phyloP scores from a whole-genome alignment of 1,140 invertebrate species.

The Arctopsyche grandis region DNA sequence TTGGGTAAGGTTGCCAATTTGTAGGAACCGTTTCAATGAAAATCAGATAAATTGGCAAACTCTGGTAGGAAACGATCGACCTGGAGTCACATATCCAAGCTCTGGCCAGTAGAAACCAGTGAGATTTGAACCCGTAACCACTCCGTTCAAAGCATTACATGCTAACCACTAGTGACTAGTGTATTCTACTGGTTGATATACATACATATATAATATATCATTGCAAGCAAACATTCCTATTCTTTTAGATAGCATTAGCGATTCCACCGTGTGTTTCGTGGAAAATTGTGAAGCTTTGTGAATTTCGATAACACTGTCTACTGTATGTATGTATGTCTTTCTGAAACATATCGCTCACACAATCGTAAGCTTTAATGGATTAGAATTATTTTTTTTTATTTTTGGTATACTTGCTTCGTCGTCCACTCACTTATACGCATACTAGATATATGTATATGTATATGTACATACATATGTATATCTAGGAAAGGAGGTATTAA shows the following conservation, averaged over 20 bases:
- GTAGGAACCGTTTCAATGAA: no score
- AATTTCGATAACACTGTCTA: not conserved
- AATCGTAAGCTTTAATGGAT: not conserved
- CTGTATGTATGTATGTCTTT: not conserved
- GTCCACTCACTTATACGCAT: not conserved
- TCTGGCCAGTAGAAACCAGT: no score
- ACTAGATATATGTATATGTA: not conserved
- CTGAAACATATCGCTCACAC: not conserved
- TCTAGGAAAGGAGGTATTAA: not conserved
- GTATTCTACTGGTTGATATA: no score
- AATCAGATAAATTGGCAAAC: no score
- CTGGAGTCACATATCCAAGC: no score
- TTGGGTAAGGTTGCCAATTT: no score
- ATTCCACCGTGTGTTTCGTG: not conserved
- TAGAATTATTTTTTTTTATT: not conserved
- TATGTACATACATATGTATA: not conserved
- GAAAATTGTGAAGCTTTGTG: constrained; percentile 19
- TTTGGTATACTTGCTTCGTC: no score
- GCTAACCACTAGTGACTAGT: no score
- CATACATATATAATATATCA: not conserved
- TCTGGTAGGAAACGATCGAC: no score
- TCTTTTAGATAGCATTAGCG: not conserved
- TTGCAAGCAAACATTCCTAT: constrained; percentile 2
- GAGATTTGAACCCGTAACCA: no score
- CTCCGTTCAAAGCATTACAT: no score